Evolutionary conservation across 2,113 vertebrate species (phyloP).

Genomic region (Lycocorax pyrrhopterus): DNA sequence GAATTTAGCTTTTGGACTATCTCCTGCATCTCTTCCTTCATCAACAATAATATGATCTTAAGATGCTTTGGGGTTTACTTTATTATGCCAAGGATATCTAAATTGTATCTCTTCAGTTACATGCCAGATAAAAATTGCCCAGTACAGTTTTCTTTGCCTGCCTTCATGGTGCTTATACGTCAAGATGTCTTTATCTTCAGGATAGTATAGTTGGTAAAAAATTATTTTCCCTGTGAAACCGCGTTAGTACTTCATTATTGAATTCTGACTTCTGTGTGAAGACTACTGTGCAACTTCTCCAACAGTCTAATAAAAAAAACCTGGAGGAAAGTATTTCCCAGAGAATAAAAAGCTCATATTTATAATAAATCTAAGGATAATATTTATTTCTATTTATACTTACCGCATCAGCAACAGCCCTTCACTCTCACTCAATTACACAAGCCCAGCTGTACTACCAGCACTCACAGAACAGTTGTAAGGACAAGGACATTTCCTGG

Average conservation of each 20-base stretch:
- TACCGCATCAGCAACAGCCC: not conserved
- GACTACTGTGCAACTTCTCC: not conserved
- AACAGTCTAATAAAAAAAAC: not conserved
- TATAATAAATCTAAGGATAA: not conserved
- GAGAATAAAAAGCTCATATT: not conserved
- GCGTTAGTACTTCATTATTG: not conserved
- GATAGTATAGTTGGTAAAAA: not conserved
- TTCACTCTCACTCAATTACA: not conserved
- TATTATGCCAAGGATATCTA: conserved; percentile 30
- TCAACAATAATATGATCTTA: not conserved
- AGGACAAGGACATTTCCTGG: not conserved
- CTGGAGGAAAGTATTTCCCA: not conserved
- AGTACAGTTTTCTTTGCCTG: not conserved
- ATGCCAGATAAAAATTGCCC: not conserved
- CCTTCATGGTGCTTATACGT: not conserved
- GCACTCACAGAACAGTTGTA: not conserved
- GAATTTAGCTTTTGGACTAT: not conserved
- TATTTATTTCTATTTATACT: not conserved
- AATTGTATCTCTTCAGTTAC: conserved; percentile 40
- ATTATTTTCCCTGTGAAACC: not conserved
- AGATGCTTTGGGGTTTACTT: conserved; percentile 16
- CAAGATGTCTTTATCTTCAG: not conserved
- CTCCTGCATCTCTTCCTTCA: not conserved
- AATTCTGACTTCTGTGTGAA: not conserved
- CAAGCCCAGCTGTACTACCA: not conserved